Evolutionary conservation across 2,113 vertebrate species (phyloP).

Genomic region (Siphamia tubifer): DNA sequence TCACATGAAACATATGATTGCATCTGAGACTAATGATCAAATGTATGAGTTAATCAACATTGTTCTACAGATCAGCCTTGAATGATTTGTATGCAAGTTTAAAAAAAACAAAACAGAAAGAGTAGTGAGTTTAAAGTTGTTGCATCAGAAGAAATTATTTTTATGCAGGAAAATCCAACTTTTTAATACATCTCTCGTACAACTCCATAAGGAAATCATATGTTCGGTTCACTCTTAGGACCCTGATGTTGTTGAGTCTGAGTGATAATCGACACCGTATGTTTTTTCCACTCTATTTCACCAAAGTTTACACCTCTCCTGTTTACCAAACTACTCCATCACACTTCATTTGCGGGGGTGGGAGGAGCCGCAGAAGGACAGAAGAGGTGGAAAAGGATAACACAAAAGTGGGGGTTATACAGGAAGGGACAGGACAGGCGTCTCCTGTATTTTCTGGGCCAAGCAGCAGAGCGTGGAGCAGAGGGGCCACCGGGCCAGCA

Average conservation of each 20-base stretch:
- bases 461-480: constrained; percentile 72
- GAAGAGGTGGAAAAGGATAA: constrained; percentile 12
- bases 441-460: constrained; percentile 70
- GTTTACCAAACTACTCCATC: not conserved
- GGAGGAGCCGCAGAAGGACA: constrained; percentile 26
- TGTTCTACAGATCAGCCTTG: too few species aligned
- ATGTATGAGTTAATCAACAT: too few species aligned
- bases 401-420: constrained; percentile 43
- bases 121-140: not conserved
- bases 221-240: too few species aligned
- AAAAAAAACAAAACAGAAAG: not conserved
- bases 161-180: not conserved
- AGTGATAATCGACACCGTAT: too few species aligned
- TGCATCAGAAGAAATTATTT: not conserved
- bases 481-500: constrained; percentile 65
- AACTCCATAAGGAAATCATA: too few species aligned
- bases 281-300: too few species aligned
- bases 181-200: not conserved
- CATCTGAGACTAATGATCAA: too few species aligned
- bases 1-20: too few species aligned
- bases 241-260: too few species aligned
- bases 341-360: constrained; percentile 23
- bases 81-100: too few species aligned
- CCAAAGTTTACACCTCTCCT: not conserved
- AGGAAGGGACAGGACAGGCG: constrained; percentile 56